phyloP scores from a whole-genome alignment of 2,888 invertebrate genomes.

The Heteromurus nitidus region DNA sequence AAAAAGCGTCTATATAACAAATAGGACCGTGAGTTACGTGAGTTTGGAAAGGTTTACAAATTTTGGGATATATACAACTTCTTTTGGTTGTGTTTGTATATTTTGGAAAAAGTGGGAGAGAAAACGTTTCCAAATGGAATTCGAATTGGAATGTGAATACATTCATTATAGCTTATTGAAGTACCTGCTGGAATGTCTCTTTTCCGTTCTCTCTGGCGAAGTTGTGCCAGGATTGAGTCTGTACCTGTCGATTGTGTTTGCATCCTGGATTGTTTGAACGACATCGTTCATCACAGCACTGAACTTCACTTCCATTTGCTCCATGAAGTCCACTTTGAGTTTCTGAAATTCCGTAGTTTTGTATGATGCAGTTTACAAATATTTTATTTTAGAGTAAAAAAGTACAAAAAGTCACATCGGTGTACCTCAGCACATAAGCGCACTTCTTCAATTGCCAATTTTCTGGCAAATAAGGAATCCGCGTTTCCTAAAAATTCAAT shows the following conservation, averaged over 20 bases:
- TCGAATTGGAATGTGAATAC: too few species aligned
- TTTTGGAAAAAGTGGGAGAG: neutral
- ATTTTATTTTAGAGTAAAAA: too few species aligned
- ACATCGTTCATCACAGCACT: conserved; percentile 75
- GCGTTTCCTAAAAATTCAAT: conserved; percentile 31
- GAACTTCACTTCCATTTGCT: conserved; percentile 73
- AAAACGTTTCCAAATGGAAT: too few species aligned
- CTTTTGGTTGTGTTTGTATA: too few species aligned
- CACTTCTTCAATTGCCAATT: conserved; percentile 55
- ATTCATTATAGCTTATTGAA: too few species aligned
- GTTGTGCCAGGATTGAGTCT: neutral
- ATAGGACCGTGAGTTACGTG: too few species aligned
- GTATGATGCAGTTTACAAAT: neutral
- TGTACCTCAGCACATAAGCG: conserved; percentile 53
- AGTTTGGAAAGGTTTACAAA: neutral
- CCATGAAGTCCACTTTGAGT: conserved; percentile 70
- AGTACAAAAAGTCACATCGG: neutral
- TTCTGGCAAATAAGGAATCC: conserved; percentile 24
- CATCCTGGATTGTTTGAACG: conserved; percentile 75
- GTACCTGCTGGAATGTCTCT: conserved; percentile 8
- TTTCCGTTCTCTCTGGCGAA: neutral
- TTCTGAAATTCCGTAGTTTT: conserved; percentile 49
- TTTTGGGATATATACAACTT: neutral
- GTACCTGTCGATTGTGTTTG: conserved; percentile 69
- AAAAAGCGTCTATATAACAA: too few species aligned